Evolutionary conservation across 2,113 vertebrate genomes (phyloP).

Genomic region (Seriola dumerili): DNA sequence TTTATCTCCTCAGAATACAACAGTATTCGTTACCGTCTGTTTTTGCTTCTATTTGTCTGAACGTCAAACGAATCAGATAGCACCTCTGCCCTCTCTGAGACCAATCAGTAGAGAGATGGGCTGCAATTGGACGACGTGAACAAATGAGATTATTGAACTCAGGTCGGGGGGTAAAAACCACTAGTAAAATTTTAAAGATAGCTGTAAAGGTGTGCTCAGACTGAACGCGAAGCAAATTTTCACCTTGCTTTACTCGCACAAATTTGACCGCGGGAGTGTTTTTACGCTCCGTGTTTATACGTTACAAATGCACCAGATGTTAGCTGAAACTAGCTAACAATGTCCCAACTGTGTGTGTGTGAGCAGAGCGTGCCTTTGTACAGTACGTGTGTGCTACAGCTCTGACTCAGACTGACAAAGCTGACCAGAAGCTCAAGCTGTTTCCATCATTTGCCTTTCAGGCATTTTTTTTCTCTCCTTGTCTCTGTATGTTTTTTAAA

Average conservation of each 20-base stretch:
- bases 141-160: conserved; percentile 66
- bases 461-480: not conserved
- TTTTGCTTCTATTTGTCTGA: conserved; percentile 58
- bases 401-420: conserved; percentile 26
- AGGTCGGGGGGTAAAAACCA: conserved; percentile 73
- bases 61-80: conserved; percentile 47
- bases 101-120: conserved; percentile 49
- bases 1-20: conserved; percentile 70
- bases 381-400: conserved; percentile 31
- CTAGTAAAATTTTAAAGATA: conserved; percentile 56
- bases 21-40: conserved; percentile 61
- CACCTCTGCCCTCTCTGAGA: conserved; percentile 61
- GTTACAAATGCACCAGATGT: conserved; percentile 10
- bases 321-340: conserved; percentile 27
- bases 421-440: not conserved
- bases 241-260: conserved; percentile 35
- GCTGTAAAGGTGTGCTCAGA: conserved; percentile 67
- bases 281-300: not conserved
- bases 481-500: conserved; percentile 1
- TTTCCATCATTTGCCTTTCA: not conserved
- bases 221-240: conserved; percentile 45
- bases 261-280: conserved; percentile 30
- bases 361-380: conserved; percentile 60
- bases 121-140: conserved; percentile 56
- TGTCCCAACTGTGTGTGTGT: conserved; percentile 21